Evolutionary conservation across 1,140 invertebrate species (phyloP), one percentile per base, ranked within the genome.

Genomic region (Nasonia giraulti): DNA sequence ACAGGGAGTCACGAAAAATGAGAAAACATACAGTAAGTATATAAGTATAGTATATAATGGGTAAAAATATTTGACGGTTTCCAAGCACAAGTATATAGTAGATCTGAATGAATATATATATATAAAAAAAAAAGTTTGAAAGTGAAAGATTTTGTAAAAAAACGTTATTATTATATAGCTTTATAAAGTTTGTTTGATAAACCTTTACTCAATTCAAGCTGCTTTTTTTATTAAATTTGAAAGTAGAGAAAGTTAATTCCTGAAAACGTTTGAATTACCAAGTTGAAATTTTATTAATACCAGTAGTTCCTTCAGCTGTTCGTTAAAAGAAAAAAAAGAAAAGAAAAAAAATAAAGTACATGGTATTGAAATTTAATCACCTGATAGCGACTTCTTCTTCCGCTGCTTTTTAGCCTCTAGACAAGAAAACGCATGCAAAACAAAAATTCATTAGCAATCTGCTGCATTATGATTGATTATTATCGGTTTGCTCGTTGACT

Each of bases 381-480:
- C 96, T 95, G 96, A 94, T 93, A 96, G 93, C 93, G 96, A 97
- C 95, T 97, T 97, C 95, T 96, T 97, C 95, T 96, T 96, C 95
- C 96, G 95, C 94, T 96, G 96, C 96, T 97, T 97, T 97, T 97
- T 97, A 95, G 96, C 96, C 95, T 97, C 97, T 97, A 95, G 92
- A 93, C 91, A 93, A 93, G 93, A 94, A 95, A 94, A 94, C 91
- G 92, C 94, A 94, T 94, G 93, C 94, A 94, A 94, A 94, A 94
- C 90, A 94, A 94, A 86, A 93, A 94, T 92, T 92, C 88, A 94
- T 94, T 94, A 94, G 94, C 94, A 94, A 92, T 94, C 89, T 93
- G 80, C 76, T 79, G 80, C 75, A 86, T 79, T 82, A 86, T 86
- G 85, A 83, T 86, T 79, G 66, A 73, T 82, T 76, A 85, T 80